Base-by-base conservation (phyloP, 2,888 invertebrate genomes). In the Doris montereyensis region DNA sequence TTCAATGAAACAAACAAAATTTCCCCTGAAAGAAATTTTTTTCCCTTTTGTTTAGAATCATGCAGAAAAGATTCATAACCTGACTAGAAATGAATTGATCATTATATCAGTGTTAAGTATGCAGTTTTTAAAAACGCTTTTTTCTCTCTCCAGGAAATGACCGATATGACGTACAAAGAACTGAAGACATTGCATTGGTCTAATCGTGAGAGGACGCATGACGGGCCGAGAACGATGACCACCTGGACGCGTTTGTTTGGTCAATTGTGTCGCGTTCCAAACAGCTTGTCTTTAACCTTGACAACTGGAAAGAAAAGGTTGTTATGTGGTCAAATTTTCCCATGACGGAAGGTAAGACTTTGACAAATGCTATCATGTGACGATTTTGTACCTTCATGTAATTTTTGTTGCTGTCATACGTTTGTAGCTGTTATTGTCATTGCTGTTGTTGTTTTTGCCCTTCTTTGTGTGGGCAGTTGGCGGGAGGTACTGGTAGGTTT, bases 231-330 rank as follows among this genome's bases (percentile, higher is more conserved):
- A 41, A 77, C 84, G 2, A 30, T 87, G 70, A 85, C 88, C 2
- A 85, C 86, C 0, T 94, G 94, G 94, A 90, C 91, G 0, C 91
- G 94, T 35, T 86, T 93, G 32, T 92, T 92, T 0, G 93, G 93
- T 1, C 94, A 94, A 86, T 91, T 93, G 32, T 94, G 94, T 86
- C 93, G 94, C 90, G 91, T 95, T 68, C 94, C 94, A 0, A 94
- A 94, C 81, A 85, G 78, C 41, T 81, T 86, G 24, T 74, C 84
- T 2, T 81, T 86, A 28, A 88, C 87, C 8, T 83, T 92, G 21
- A 85, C 88, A 5, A 85, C 89, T 8, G 89, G 90, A 2, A 86
- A 87, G 70, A 88, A 87, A n/a, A 68, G 91, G 91, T 8, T 92
- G 92, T 80, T 91, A 86, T 80, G 86, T 87, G 2, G 41, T 92